Percentiles rank a stretch among this genome's conserved stretches.
phyloP scores from a whole-genome alignment of 2,888 invertebrate genomes.

The Caenorhabditis sp. region DNA sequence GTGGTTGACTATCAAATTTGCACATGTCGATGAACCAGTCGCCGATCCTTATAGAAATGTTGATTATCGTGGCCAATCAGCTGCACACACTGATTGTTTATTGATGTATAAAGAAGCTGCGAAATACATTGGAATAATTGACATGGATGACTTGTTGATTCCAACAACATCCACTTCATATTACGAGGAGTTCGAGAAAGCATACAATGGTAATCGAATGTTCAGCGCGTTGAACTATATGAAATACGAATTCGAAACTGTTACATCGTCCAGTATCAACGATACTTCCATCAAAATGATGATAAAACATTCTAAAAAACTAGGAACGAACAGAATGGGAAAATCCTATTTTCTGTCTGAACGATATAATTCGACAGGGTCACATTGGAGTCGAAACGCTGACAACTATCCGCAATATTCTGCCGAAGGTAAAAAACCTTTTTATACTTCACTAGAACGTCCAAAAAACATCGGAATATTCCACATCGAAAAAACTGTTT shows the following conservation, averaged over 20 bases:
- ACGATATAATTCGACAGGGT: slow-evolving; percentile 33
- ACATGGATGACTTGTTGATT: slow-evolving; percentile 31
- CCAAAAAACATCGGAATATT: not conserved
- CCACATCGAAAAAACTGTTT: not conserved
- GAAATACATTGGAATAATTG: slow-evolving; percentile 26
- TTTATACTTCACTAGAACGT: not conserved
- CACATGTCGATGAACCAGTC: slow-evolving; percentile 22
- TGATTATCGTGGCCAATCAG: slow-evolving; percentile 46
- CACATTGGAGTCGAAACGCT: slow-evolving; percentile 18
- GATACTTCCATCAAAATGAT: not conserved
- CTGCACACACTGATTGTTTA: slow-evolving; percentile 49
- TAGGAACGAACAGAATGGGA: slow-evolving; percentile 6
- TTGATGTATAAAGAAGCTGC: slow-evolving; percentile 38
- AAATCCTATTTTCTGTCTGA: slow-evolving; percentile 21
- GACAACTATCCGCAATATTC: slow-evolving; percentile 10
- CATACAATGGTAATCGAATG: slow-evolving; percentile 17
- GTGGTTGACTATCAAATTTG: slow-evolving; percentile 41
- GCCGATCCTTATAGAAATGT: slow-evolving; percentile 48
- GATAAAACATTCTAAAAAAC: slow-evolving; percentile 12
- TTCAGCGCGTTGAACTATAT: slow-evolving; percentile 29
- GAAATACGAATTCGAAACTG: slow-evolving; percentile 6
- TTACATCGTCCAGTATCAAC: not conserved
- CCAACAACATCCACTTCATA: slow-evolving; percentile 16
- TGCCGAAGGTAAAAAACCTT: not conserved
- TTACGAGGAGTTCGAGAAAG: slow-evolving; percentile 33